Evolutionary conservation across 2,113 vertebrate genomes (phyloP), one percentile per base, ranked within the genome.

Genomic region (Crypturellus undulatus): DNA sequence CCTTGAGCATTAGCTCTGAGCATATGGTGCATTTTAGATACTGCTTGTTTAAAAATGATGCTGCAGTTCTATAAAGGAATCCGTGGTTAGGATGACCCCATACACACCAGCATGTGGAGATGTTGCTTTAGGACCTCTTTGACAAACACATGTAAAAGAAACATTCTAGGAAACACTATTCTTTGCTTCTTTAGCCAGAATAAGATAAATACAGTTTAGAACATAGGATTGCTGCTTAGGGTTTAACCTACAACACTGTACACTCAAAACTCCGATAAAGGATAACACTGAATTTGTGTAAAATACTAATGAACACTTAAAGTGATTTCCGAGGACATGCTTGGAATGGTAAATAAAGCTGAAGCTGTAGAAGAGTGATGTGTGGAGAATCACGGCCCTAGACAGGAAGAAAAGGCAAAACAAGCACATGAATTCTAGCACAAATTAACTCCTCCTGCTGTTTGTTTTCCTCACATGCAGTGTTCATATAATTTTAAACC

Each of bases 341-440:
- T 87, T 89, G 64, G 60, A 94, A 83, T 28, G 24, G 30, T 34
- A 81, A 90, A 89, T 63, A 79, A 85, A 87, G 26, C 17, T 12
- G 45, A 80, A 59, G 43, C 60, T 52, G 10, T 28, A 59, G 30
- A 43, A 45, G 18, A 24, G 19, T 10, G 10, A 34, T 51, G 45
- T 52, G 60, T 30, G 26, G 30, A 91, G 38, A 64, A 24, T 85
- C 24, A 54, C 34, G 64, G 40, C 13, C 65, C 20, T 38, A 20
- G 13, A 75, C 78, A 87, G 24, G 84, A 88, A 67, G 12, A 70
- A 79, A 68, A 84, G 58, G 43, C 28, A 64, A 90, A 79, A 81
- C 28, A 76, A 86, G 13, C 52, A 86, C 79, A 72, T 36, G 9
- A 76, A 59, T 72, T 87, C 72, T 26, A 76, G 63, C 16, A 72